Conservation (phyloP, 2,113 vertebrate species). For the Sebastes fasciatus region DNA sequence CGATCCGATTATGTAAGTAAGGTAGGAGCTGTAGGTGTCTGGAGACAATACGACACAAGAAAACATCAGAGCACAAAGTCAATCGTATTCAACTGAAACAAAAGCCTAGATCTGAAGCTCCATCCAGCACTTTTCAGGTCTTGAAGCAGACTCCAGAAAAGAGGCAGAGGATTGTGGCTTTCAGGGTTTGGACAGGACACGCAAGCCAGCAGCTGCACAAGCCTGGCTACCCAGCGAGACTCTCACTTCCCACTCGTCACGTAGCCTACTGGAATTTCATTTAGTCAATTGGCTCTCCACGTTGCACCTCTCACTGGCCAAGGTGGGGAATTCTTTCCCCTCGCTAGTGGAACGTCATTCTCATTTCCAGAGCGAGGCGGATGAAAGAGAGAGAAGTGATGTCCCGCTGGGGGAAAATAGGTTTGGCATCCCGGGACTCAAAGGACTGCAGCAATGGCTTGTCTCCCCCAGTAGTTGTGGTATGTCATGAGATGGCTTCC, state of each 20-base stretch:
- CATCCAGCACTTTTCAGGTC: constrained; percentile 1
- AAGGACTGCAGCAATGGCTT: constrained; percentile 44
- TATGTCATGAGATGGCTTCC: constrained; percentile 67
- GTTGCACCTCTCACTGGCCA: constrained; percentile 59
- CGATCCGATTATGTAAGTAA: constrained; percentile 36
- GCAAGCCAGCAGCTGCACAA: constrained; percentile 59
- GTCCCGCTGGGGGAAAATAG: constrained; percentile 57
- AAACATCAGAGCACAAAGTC: neutral
- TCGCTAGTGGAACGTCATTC: constrained; percentile 65
- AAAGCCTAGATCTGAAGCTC: constrained; percentile 1
- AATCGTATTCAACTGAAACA: neutral
- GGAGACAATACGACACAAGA: constrained; percentile 1
- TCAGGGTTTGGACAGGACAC: constrained; percentile 34
- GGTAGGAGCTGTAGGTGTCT: constrained; percentile 21
- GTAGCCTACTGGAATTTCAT: constrained; percentile 68
- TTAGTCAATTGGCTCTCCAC: constrained; percentile 64
- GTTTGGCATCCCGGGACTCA: constrained; percentile 52
- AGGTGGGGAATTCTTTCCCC: constrained; percentile 68
- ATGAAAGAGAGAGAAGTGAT: constrained; percentile 62
- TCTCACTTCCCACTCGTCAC: constrained; percentile 69
- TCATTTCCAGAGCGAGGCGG: constrained; percentile 63
- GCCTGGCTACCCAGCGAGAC: constrained; percentile 37
- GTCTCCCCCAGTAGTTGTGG: constrained; percentile 64
- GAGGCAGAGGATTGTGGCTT: neutral
- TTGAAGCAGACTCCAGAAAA: constrained; percentile 12